phyloP scores from a whole-genome alignment of 2,113 vertebrate genomes.

The Tenebrosternarchus preto region DNA sequence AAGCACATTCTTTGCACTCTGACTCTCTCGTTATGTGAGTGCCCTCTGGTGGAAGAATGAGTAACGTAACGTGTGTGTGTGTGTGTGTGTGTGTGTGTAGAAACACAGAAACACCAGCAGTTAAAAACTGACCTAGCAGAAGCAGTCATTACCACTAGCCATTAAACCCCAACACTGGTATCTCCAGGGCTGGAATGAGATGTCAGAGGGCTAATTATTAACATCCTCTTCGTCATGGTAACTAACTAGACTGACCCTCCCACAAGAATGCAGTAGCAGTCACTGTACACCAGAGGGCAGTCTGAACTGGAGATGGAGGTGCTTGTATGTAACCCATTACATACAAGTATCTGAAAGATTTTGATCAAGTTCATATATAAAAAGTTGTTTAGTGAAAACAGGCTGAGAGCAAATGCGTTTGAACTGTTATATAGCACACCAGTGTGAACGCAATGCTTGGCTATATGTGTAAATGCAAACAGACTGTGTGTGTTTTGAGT shows the following conservation, averaged over 20 bases:
- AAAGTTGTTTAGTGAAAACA: background rate
- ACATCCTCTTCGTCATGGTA: constrained; percentile 24
- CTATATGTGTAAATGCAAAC: background rate
- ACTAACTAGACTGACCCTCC: background rate
- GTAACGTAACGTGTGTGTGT: background rate
- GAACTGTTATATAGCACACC: background rate
- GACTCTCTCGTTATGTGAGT: background rate
- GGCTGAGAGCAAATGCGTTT: background rate
- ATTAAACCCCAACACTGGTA: no score
- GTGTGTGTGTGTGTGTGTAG: constrained; percentile 7
- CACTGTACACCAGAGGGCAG: constrained; percentile 24
- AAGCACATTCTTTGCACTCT: background rate
- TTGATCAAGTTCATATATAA: background rate
- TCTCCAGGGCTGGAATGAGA: background rate
- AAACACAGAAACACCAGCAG: background rate
- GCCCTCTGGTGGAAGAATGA: background rate
- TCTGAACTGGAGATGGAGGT: background rate
- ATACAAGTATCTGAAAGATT: background rate
- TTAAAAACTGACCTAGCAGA: no score
- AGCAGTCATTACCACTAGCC: no score
- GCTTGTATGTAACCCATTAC: background rate
- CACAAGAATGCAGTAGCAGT: constrained; percentile 14
- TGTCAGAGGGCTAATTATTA: constrained; percentile 6
- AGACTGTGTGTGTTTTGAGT: background rate
- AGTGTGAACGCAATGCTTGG: background rate